phyloP scores from a whole-genome alignment of 2,888 invertebrate genomes.

The Andrena fulva region DNA sequence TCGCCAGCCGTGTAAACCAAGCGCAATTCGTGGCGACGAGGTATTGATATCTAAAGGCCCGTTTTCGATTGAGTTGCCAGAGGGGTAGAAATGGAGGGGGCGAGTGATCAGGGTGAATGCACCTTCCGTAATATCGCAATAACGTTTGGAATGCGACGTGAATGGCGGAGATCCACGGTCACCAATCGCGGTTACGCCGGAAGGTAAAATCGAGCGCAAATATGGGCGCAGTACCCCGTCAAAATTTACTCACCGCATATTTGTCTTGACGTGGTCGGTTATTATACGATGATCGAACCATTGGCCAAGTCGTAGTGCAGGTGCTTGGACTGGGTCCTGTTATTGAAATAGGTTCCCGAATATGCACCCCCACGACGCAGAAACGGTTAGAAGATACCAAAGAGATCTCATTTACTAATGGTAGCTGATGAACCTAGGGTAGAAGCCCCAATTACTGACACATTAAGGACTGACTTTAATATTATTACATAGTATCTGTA shows the following conservation, averaged over 20 bases:
- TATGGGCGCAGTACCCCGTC: constrained; percentile 51
- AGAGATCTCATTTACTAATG: neutral
- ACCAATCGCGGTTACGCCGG: constrained; percentile 40
- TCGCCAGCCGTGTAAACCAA: neutral
- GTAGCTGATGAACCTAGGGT: neutral
- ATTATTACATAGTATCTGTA: too few relatives aligned
- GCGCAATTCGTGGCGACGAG: neutral
- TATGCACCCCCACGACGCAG: neutral
- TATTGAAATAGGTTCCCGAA: constrained; percentile 10
- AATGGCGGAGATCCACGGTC: constrained; percentile 43
- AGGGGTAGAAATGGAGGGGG: neutral
- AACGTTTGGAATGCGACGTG: constrained; percentile 13
- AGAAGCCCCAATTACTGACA: too few relatives aligned
- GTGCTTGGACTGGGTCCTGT: neutral
- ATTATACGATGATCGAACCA: constrained; percentile 56
- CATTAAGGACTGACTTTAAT: too few relatives aligned
- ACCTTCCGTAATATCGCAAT: constrained; percentile 33
- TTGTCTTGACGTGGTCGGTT: constrained; percentile 61
- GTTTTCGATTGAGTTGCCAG: neutral
- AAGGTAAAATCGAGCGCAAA: constrained; percentile 56
- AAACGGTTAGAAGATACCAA: neutral
- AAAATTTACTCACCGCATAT: constrained; percentile 60
- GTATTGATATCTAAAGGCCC: neutral
- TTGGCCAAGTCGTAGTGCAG: constrained; percentile 8
- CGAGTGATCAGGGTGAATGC: neutral